Conservation (phyloP, 2,888 invertebrate species). For the Tortrix viridana region DNA sequence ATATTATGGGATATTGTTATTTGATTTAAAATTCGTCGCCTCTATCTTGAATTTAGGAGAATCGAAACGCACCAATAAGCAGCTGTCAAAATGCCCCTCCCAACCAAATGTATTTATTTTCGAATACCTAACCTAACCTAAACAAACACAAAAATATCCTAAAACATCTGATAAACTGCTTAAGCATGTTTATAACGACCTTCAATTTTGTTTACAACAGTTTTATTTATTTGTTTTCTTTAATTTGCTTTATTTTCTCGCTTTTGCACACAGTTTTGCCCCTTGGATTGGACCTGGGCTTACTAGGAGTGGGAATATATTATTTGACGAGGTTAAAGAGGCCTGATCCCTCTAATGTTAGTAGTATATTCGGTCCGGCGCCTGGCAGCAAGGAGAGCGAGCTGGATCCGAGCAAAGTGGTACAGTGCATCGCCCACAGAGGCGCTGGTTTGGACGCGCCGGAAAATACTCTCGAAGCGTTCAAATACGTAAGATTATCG, state of each 20-base stretch:
- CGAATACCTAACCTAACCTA: slow-evolving; percentile 62
- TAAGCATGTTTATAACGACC: slow-evolving; percentile 65
- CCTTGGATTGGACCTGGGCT: slow-evolving; percentile 68
- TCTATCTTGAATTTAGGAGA: background rate
- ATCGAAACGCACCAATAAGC: slow-evolving; percentile 27
- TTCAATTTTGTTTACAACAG: slow-evolving; percentile 56
- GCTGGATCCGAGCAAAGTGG: slow-evolving; percentile 69
- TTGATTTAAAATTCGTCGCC: too few relatives aligned
- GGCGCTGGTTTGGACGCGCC: slow-evolving; percentile 91
- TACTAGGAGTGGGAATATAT: slow-evolving; percentile 66
- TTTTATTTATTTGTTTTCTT: slow-evolving; percentile 56
- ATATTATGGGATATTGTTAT: background rate
- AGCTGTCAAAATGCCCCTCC: slow-evolving; percentile 57
- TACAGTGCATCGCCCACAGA: slow-evolving; percentile 89
- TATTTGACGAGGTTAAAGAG: slow-evolving; percentile 65
- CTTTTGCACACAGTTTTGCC: slow-evolving; percentile 72
- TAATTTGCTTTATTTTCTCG: slow-evolving; percentile 57
- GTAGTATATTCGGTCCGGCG: slow-evolving; percentile 83
- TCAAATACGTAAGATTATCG: slow-evolving; percentile 84
- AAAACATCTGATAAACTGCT: slow-evolving; percentile 60
- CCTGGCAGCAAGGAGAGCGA: slow-evolving; percentile 72
- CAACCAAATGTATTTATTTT: slow-evolving; percentile 63
- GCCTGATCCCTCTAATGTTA: slow-evolving; percentile 67
- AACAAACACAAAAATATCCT: slow-evolving; percentile 47
- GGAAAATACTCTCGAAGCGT: slow-evolving; percentile 90